Evolutionary conservation across 2,113 vertebrate genomes (phyloP), one percentile per base, ranked within the genome.

Genomic region (Lathamus discolor): DNA sequence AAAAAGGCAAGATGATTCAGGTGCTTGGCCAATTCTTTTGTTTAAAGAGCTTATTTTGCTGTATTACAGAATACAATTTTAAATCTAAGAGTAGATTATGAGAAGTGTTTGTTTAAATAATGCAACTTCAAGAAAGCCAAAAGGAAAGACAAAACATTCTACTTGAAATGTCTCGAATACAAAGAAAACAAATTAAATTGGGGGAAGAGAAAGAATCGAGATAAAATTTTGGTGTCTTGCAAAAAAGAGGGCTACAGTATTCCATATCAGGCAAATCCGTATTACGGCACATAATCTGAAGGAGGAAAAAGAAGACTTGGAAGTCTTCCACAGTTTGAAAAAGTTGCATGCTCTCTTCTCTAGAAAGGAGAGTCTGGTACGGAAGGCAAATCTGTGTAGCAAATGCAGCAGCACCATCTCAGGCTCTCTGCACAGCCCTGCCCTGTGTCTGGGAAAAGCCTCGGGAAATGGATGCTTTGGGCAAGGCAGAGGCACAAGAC

Each of bases 51-150:
- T 93, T 51, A 29, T 59, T 83, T 90, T 86, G 51, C 62, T 91
- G 24, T 24, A 43, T 69, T 75, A 62, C 35, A 75, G 73, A 93
- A 83, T 6, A 24, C 31, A 39, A 24, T 74, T 70, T 41, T 12
- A 77, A 55, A 54, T 48, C 43, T 44, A 55, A 48, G 31, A 68
- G 68, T 4, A 79, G 35, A 33, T 37, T 15, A 41, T 31, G 63
- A 13, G 11, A 80, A 92, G 28, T 23, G 29, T 70, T 92, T 81
- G 28, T 80, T 88, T 64, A 77, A 93, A 75, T 61, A 74, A 59
- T 43, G 35, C 23, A 17, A 29, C 29, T 83, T 62, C 43, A 39
- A 41, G 52, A 41, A 86, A 88, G 67, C 29, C 6, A 43, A 55
- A 55, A 39, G 63, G 31, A 52, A 68, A 72, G 35, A 66, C 0